Conservation (phyloP, 2,113 vertebrate genomes). For the Malurus melanocephalus region DNA sequence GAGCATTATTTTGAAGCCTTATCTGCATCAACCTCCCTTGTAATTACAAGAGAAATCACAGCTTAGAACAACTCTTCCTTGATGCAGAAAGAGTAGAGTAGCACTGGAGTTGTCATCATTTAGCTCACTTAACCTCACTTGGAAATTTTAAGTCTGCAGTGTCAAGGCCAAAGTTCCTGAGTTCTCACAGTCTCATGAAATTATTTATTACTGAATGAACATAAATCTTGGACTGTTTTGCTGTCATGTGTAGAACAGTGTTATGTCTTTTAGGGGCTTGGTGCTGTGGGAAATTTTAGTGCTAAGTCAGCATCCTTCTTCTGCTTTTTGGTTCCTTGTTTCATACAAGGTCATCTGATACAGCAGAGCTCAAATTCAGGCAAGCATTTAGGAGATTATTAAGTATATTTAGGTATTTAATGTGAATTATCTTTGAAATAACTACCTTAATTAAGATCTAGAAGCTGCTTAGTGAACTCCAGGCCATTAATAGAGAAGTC, state of each 20-base stretch:
- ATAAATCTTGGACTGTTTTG: neutral
- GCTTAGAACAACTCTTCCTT: neutral
- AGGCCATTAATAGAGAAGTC: neutral
- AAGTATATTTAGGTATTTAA: neutral
- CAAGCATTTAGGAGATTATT: neutral
- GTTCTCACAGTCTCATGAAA: neutral
- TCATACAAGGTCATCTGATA: neutral
- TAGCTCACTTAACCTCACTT: neutral
- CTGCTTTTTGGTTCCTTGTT: neutral
- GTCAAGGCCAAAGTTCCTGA: neutral
- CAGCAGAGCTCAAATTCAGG: neutral
- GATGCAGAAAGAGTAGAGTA: neutral
- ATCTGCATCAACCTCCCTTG: neutral
- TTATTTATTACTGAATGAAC: neutral
- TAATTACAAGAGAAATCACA: neutral
- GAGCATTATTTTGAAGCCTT: neutral
- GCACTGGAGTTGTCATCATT: neutral
- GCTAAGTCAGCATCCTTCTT: neutral
- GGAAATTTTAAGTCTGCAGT: neutral
- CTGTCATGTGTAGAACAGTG: neutral
- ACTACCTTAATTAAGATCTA: neutral
- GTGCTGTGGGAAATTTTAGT: neutral
- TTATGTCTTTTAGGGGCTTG: neutral
- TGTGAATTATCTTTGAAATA: constrained; percentile 12
- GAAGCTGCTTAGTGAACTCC: neutral